phyloP scores from a whole-genome alignment of 2,797 vertebrate genomes.

The Labroides dimidiatus region DNA sequence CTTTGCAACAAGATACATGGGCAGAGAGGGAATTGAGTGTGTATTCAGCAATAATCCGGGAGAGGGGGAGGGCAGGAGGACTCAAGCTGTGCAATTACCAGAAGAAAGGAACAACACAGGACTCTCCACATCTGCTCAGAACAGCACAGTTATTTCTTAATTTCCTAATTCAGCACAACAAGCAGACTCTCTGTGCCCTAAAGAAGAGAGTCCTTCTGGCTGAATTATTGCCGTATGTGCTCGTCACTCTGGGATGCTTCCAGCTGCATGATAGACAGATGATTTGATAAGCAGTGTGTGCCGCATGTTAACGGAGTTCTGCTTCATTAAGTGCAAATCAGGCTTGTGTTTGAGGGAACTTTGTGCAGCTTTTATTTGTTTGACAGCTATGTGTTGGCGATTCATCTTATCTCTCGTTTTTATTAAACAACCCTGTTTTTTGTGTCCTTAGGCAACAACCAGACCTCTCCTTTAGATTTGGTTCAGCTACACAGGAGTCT shows the following conservation, averaged over 20 bases:
- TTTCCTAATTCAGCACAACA: slow-evolving; percentile 68
- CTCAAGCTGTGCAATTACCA: slow-evolving; percentile 78
- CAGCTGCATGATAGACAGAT: slow-evolving; percentile 35
- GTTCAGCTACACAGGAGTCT: slow-evolving; percentile 62
- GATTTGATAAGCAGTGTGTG: slow-evolving; percentile 34
- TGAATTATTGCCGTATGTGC: slow-evolving; percentile 54
- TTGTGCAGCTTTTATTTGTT: slow-evolving; percentile 27
- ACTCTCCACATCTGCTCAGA: slow-evolving; percentile 71
- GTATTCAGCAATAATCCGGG: slow-evolving; percentile 66
- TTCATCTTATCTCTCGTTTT: slow-evolving; percentile 35
- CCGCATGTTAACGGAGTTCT: slow-evolving; percentile 33
- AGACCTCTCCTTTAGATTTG: slow-evolving; percentile 68
- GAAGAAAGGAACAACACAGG: slow-evolving; percentile 62
- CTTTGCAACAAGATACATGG: slow-evolving; percentile 65
- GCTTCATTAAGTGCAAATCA: slow-evolving; percentile 54
- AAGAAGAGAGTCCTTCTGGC: slow-evolving; percentile 60
- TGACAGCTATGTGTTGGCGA: slow-evolving; percentile 43
- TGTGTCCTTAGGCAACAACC: slow-evolving; percentile 52
- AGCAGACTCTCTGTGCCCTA: slow-evolving; percentile 44
- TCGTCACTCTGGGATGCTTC: slow-evolving; percentile 60
- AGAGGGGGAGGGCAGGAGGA: slow-evolving; percentile 58
- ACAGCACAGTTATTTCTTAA: slow-evolving; percentile 61
- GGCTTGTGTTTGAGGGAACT: slow-evolving; percentile 21
- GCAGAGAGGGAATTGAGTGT: slow-evolving; percentile 59
- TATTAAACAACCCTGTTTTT: slow-evolving; percentile 57